A percentile compares a stretch with the other conserved stretches of the same genome.
These are phyloP conservation scores for Zaprionus bogoriensis DNA, from an alignment of 2,888 invertebrate species.

Conservation along the genomic window DNA sequence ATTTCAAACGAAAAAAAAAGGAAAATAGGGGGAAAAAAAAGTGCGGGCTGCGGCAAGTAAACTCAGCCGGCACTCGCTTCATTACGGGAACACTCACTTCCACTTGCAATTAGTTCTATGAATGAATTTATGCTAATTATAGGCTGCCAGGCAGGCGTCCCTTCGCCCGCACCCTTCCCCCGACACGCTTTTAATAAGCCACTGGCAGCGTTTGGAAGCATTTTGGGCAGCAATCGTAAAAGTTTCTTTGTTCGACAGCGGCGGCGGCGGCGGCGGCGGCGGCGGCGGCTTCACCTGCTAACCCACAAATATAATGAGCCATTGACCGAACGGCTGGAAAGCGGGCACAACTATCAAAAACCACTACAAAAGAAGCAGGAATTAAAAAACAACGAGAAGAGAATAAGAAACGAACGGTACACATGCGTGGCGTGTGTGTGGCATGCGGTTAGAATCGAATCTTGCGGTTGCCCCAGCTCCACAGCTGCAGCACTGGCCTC, in stretches of 20 bases:
- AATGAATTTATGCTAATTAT: slow-evolving; percentile 76
- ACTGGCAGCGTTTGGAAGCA: slow-evolving; percentile 18
- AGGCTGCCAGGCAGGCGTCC: slow-evolving; percentile 43
- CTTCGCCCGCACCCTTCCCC: neutral
- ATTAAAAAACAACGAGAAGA: neutral
- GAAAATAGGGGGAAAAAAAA: slow-evolving; percentile 27
- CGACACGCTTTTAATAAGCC: slow-evolving; percentile 75
- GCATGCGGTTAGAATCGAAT: slow-evolving; percentile 61
- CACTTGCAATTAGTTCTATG: slow-evolving; percentile 73
- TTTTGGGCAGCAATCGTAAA: slow-evolving; percentile 44
- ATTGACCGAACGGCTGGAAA: slow-evolving; percentile 54
- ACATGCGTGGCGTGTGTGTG: slow-evolving; percentile 59
- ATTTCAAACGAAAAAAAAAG: slow-evolving; percentile 1
- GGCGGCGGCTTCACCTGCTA: slow-evolving; percentile 72
- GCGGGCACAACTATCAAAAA: slow-evolving; percentile 32
- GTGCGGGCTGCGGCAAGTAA: slow-evolving; percentile 34
- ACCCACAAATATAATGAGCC: slow-evolving; percentile 79
- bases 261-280: slow-evolving; percentile 38
- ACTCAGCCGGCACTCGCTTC: slow-evolving; percentile 48
- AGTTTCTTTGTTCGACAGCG: slow-evolving; percentile 46
- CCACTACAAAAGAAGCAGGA: slow-evolving; percentile 19
- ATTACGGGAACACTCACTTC: slow-evolving; percentile 68
- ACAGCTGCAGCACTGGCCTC: too few species aligned
- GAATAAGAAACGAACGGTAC: slow-evolving; percentile 51
- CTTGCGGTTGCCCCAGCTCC: slow-evolving; percentile 39